Evolutionary conservation across 2,797 vertebrate genomes (phyloP).

Genomic region (Protonibea diacanthus): DNA sequence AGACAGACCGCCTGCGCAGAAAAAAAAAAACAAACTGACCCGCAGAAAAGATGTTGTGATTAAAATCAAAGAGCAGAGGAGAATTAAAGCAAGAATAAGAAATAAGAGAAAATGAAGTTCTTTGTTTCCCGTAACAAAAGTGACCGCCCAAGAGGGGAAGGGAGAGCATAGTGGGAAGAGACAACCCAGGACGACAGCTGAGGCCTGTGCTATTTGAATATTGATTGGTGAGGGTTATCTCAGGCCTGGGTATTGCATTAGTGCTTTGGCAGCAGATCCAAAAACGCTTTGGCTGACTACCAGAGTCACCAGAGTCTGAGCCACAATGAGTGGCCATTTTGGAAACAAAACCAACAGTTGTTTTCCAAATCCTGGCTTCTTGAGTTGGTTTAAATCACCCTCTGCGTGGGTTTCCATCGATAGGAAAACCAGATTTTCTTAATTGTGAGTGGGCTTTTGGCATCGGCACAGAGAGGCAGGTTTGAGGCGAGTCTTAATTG

Average conservation of each 20-base stretch:
- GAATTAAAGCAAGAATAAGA: neutral
- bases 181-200: slow-evolving; percentile 35
- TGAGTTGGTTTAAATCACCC: slow-evolving; percentile 36
- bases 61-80: slow-evolving; percentile 25
- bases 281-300: slow-evolving; percentile 64
- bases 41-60: slow-evolving; percentile 20
- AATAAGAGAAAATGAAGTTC: neutral
- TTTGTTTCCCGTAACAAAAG: slow-evolving; percentile 9
- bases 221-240: slow-evolving; percentile 73
- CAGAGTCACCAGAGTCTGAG: slow-evolving; percentile 61
- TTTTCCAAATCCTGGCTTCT: slow-evolving; percentile 49
- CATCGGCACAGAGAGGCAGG: slow-evolving; percentile 2
- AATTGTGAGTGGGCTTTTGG: slow-evolving; percentile 54
- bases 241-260: slow-evolving; percentile 67
- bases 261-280: slow-evolving; percentile 68
- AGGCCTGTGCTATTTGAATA: slow-evolving; percentile 69
- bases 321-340: slow-evolving; percentile 60
- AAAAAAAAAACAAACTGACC: slow-evolving; percentile 4
- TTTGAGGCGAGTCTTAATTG: slow-evolving; percentile 39
- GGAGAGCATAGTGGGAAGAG: slow-evolving; percentile 5
- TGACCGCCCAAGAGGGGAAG: slow-evolving; percentile 2
- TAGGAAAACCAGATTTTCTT: slow-evolving; percentile 32
- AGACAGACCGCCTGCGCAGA: slow-evolving; percentile 6
- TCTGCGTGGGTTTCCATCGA: slow-evolving; percentile 23
- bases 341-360: slow-evolving; percentile 65